Evolutionary conservation across 37 sponge, comb jelly and placozoan species (phyloP), one percentile per base, ranked within the genome.

Genomic region (Beroe forskalii): DNA sequence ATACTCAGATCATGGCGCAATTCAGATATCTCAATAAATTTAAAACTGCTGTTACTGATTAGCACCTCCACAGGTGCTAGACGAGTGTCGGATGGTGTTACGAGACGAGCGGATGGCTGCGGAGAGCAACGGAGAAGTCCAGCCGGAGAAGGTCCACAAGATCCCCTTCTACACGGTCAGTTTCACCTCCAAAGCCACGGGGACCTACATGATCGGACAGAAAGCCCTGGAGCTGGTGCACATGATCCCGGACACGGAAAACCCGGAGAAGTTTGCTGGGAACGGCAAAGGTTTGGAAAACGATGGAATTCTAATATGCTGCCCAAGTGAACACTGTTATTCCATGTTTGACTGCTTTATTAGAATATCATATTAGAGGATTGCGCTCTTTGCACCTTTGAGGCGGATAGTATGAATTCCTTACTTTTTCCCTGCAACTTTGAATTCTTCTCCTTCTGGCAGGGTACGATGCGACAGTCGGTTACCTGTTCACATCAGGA

Each of bases 381-480:
- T n/a, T n/a, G n/a, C n/a, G n/a, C n/a, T n/a, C n/a, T n/a, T n/a
- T n/a, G n/a, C n/a, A n/a, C n/a, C n/a, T n/a, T n/a, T n/a, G n/a
- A n/a, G n/a, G n/a, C n/a, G n/a, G n/a, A n/a, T n/a, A n/a, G n/a
- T n/a, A n/a, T n/a, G n/a, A n/a, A n/a, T n/a, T n/a, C n/a, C n/a
- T n/a, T n/a, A n/a, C n/a, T n/a, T n/a, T n/a, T n/a, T n/a, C n/a
- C n/a, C n/a, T n/a, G n/a, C n/a, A n/a, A n/a, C n/a, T n/a, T n/a
- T n/a, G n/a, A n/a, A n/a, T n/a, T n/a, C n/a, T n/a, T n/a, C n/a
- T n/a, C n/a, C n/a, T n/a, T n/a, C n/a, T n/a, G n/a, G n/a, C 31
- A 80, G 86, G 12, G n/a, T 25, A 80, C 48, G 55, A 80, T 25
- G 55, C 55, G 9, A 80, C 42, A 23, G 86, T 80, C 42, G 86